A percentile compares a stretch with the other conserved stretches of the same genome.
Conservation (phyloP, 2,113 vertebrate genomes). For the Epinephelus fuscoguttatus region DNA sequence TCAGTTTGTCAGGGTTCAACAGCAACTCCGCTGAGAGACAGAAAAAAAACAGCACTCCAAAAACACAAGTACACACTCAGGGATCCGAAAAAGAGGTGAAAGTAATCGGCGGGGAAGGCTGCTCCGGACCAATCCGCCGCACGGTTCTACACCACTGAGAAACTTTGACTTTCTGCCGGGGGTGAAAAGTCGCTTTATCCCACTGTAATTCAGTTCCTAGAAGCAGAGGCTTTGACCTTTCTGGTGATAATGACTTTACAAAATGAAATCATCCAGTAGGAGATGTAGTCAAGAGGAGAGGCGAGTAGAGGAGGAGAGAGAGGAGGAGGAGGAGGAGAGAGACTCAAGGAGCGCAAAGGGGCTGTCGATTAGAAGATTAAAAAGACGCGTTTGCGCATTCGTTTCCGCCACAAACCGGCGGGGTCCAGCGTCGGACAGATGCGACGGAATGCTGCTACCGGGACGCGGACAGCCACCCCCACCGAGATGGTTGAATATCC, state of each 20-base stretch:
- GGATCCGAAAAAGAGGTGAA: conserved; percentile 36
- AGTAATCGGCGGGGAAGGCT: conserved; percentile 35
- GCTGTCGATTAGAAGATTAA: conserved; percentile 61
- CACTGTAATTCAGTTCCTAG: conserved; percentile 56
- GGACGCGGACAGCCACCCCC: conserved; percentile 33
- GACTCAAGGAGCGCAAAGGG: conserved; percentile 49
- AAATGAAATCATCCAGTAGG: conserved; percentile 78
- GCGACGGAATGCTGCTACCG: conserved; percentile 69
- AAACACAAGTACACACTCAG: conserved; percentile 16
- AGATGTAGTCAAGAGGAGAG: conserved; percentile 65
- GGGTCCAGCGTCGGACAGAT: conserved; percentile 50
- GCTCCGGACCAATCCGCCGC: conserved; percentile 62
- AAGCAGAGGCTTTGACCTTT: conserved; percentile 73
- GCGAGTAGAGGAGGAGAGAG: conserved; percentile 24
- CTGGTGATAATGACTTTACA: conserved; percentile 73
- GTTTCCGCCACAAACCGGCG: conserved; percentile 22
- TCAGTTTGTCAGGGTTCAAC: conserved; percentile 52
- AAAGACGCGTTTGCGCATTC: conserved; percentile 60
- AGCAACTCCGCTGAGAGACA: conserved; percentile 33
- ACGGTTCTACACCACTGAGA: conserved; percentile 63
- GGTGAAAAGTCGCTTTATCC: conserved; percentile 66
- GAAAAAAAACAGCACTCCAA: conserved; percentile 17
- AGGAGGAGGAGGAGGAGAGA: conserved; percentile 38
- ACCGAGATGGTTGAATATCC: conserved; percentile 68
- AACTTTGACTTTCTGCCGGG: conserved; percentile 72